Evolutionary conservation across 2,113 vertebrate genomes (phyloP).

Genomic region (Hippocampus mohnikei): DNA sequence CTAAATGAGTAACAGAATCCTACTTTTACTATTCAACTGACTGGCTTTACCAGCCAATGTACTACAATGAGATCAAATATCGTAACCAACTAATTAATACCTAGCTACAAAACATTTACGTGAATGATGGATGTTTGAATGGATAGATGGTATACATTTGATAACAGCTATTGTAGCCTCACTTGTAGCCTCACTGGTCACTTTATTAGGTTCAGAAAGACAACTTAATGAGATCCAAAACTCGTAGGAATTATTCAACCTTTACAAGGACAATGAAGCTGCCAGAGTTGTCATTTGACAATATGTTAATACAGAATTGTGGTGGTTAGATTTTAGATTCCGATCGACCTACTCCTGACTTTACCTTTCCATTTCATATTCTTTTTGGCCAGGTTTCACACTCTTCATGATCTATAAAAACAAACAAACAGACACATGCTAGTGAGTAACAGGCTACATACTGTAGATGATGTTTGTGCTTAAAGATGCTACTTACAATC

Average conservation of each 20-base stretch:
- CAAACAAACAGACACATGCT: neutral
- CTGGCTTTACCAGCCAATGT: too few species aligned
- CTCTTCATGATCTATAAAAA: conserved; percentile 64
- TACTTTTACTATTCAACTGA: too few species aligned
- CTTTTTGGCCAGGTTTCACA: conserved; percentile 63
- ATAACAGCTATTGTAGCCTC: neutral
- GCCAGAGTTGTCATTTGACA: neutral
- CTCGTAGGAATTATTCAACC: neutral
- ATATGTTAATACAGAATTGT: neutral
- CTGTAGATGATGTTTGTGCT: neutral
- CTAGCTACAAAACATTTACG: too few species aligned
- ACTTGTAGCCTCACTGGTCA: neutral
- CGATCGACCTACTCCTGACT: neutral
- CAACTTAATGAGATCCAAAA: neutral
- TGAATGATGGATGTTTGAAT: too few species aligned
- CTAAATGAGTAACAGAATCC: too few species aligned
- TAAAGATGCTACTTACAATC: conserved; percentile 75
- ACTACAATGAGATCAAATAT: too few species aligned
- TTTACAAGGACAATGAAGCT: neutral
- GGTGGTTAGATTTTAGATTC: neutral
- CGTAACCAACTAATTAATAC: too few species aligned
- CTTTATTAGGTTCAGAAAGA: neutral
- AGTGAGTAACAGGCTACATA: neutral
- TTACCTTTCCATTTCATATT: conserved; percentile 75
- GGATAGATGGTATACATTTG: neutral